phyloP scores from a whole-genome alignment of 1,140 invertebrate species.

The Sminthurides bifidus region DNA sequence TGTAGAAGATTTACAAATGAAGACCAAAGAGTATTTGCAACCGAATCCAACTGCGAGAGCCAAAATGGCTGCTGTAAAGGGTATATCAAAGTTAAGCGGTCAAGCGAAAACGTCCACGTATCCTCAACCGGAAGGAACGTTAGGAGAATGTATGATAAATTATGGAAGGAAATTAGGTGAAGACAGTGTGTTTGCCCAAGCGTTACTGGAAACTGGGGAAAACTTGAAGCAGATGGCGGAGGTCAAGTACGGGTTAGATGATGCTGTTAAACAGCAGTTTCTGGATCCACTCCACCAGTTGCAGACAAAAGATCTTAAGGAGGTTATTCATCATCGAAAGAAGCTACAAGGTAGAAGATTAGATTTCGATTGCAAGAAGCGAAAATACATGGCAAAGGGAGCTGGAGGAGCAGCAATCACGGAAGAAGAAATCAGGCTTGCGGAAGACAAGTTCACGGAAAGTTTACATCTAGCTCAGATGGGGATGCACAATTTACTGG shows the following conservation, averaged over 20 bases:
- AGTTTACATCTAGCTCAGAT: slow-evolving; percentile 89
- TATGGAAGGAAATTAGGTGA: slow-evolving; percentile 93
- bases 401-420: slow-evolving; percentile 43
- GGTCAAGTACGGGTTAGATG: slow-evolving; percentile 95
- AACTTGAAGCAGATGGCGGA: slow-evolving; percentile 95
- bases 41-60: slow-evolving; percentile 92
- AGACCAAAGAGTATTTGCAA: slow-evolving; percentile 97
- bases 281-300: slow-evolving; percentile 91
- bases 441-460: slow-evolving; percentile 97
- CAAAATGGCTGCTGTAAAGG: slow-evolving; percentile 87
- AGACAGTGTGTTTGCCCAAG: slow-evolving; percentile 50
- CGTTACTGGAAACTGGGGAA: slow-evolving; percentile 89
- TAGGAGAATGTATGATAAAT: slow-evolving; percentile 90
- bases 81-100: slow-evolving; percentile 72
- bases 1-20: slow-evolving; percentile 85
- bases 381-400: slow-evolving; percentile 36
- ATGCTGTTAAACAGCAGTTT: slow-evolving; percentile 99
- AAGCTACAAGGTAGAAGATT: slow-evolving; percentile 91
- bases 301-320: slow-evolving; percentile 95
- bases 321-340: slow-evolving; percentile 98
- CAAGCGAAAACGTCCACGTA: slow-evolving; percentile 85
- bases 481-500: slow-evolving; percentile 96
- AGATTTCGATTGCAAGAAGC: slow-evolving; percentile 96
- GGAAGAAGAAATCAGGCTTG: slow-evolving; percentile 91
- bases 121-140: slow-evolving; percentile 92